These are phyloP conservation scores for Illadopsis cleaveri DNA, from an alignment of 2,113 vertebrate species.

Conservation along the genomic window DNA sequence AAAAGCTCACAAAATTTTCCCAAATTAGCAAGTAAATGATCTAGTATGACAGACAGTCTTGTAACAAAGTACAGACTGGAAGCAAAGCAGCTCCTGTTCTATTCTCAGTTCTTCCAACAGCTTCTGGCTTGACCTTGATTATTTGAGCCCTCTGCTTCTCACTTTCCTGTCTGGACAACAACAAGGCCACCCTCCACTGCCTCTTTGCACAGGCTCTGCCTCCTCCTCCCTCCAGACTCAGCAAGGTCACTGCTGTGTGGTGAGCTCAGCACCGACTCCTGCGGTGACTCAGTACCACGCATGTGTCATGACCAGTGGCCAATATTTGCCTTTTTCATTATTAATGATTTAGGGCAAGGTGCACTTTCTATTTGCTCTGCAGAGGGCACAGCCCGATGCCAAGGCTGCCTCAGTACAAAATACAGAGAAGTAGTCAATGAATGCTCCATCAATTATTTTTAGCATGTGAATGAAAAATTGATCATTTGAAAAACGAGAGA, in stretches of 20 bases:
- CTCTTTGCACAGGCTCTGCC: background rate
- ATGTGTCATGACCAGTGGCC: background rate
- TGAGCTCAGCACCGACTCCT: rapidly evolving
- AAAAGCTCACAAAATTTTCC: constrained; percentile 56
- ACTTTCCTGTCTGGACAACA: background rate
- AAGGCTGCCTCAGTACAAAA: background rate
- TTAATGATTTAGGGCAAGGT: background rate
- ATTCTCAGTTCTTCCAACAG: constrained; percentile 20
- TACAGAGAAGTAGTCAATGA: background rate
- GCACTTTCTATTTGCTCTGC: background rate
- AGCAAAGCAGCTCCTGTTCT: background rate
- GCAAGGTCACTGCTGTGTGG: background rate
- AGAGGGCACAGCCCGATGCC: background rate
- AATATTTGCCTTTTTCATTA: constrained; percentile 13
- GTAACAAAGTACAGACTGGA: background rate
- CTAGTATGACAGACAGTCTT: background rate
- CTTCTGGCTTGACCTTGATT: constrained; percentile 16
- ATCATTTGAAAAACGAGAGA: background rate
- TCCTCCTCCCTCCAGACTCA: background rate
- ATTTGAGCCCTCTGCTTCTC: background rate
- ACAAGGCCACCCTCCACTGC: background rate
- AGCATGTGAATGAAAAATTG: constrained; percentile 11
- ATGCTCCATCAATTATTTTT: background rate
- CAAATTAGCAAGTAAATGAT: constrained; percentile 46
- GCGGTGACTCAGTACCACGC: background rate